phyloP scores from a whole-genome alignment of 2,888 invertebrate genomes.

The Catocala fraxini region DNA sequence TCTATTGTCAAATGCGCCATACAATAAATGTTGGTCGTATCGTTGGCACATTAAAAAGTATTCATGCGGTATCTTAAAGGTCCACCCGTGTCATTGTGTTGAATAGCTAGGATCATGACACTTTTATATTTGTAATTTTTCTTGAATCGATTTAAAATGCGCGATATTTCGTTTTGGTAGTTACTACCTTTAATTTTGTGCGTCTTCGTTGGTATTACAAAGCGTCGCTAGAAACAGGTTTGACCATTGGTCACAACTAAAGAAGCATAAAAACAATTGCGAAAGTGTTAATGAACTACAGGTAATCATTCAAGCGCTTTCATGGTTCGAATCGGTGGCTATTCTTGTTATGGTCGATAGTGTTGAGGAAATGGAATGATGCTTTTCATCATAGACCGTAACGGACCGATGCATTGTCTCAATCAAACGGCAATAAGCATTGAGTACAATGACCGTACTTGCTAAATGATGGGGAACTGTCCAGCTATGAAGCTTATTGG shows the following conservation, averaged over 20 bases:
- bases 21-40: constrained; percentile 85
- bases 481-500: constrained; percentile 63
- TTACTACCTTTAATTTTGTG: constrained; percentile 39
- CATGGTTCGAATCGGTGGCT: constrained; percentile 68
- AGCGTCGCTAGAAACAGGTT: constrained; percentile 58
- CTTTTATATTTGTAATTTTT: constrained; percentile 78
- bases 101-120: constrained; percentile 80
- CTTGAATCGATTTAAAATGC: constrained; percentile 58
- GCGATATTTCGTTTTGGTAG: constrained; percentile 48
- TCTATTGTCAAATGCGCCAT: constrained; percentile 71
- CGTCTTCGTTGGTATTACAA: constrained; percentile 43
- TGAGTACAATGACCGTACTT: constrained; percentile 80
- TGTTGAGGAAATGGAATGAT: constrained; percentile 69
- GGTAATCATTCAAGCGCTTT: constrained; percentile 67
- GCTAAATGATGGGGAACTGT: constrained; percentile 80
- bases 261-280: constrained; percentile 82
- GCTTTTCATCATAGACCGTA: constrained; percentile 67
- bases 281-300: constrained; percentile 77
- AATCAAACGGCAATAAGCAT: constrained; percentile 82
- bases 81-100: constrained; percentile 74
- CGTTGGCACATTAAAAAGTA: constrained; percentile 87
- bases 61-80: constrained; percentile 84
- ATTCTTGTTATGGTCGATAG: constrained; percentile 74
- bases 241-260: constrained; percentile 71
- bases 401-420: constrained; percentile 78